Evolutionary conservation across 1,140 invertebrate species (phyloP), one percentile per base, ranked within the genome.

Genomic region (Eubasilissa regina): DNA sequence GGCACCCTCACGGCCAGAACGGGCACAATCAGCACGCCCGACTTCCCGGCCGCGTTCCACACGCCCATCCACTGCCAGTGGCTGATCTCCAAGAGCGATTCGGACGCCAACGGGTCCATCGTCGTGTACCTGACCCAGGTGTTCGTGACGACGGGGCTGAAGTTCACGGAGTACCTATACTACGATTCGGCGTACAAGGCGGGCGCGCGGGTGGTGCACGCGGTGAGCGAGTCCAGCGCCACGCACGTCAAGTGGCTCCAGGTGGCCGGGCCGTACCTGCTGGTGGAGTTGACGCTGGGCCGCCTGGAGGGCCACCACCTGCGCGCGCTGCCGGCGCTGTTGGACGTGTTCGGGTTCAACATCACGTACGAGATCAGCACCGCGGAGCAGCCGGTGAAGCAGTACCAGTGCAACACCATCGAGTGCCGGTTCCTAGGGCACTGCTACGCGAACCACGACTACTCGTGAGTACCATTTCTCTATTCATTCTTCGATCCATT

Each of bases 301-400:
- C 87, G 93, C 19, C 89, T 95, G 70, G 94, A 95, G 83, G 95
- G 96, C 6, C 94, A 95, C 51, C 95, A 97, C 86, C 88, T 97
- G 51, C 89, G 97, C 0, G 95, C 95, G 0, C 86, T 96, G 53
- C 92, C 96, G 82, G 92, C 94, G 68, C 89, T 97, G 10, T 89
- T 97, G 19, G 93, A 96, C 80, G 95, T 97, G 3, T 97, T 94
- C 85, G 97, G 96, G 8, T 97, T 98, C 89, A 98, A 98, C 86
- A 93, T 97, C 80, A 97, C 96, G 4, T 97, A 97, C 85, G 95
- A 96, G 84, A 93, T 97, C 80, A 90, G 91, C 1, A 79, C 84
- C 25, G 81, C 80, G 17, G 86, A 86, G 0, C 85, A 85, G 47
- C 84, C 89, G 11, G 88, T 90, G 17, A 91, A 91, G 81, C 81